Evolutionary conservation across 1,140 invertebrate species (phyloP), one percentile per base, ranked within the genome.

Genomic region (Drosophila yakuba): DNA sequence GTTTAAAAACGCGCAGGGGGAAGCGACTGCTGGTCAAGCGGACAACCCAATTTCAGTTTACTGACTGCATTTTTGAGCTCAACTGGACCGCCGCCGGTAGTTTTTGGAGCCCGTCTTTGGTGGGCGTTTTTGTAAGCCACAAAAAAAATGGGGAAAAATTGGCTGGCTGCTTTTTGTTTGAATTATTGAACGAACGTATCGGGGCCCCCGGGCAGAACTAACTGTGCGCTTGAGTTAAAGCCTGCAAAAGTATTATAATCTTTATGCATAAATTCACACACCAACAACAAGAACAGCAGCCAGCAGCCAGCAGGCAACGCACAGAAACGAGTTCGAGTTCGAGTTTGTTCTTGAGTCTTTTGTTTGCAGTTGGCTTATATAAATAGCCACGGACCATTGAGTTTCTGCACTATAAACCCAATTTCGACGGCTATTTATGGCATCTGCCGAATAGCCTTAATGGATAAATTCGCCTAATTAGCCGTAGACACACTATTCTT

Each of bases 221-320:
- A 85, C 81, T 85, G 81, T 85, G 81, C 68, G 72, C 74, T 41
- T 71, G 43, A 58, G 67, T 50, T 58, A 58, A 71, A 61, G 75
- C 39, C 75, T 69, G 80, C 62, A 41, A 88, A 86, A 86, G 79
- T 83, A 86, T 88, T 86, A 89, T 86, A 86, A 86, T 88, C 83
- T 88, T 73, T 67, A 83, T 88, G 83, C 83, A 86, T 83, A 86
- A 86, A 86, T 89, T 86, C 79, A 86, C 79, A 86, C 83, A 86
- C 77, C 56, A 47, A 74, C 59, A 71, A 45, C 43, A 45, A 45
- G 10, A 45, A 20, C 41, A 48, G 58, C 8, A 69, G 28, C 35
- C 45, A 48, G 58, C 8, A 69, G 28, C 35, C 36, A 35, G 60
- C 17, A 41, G 63, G 63, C 36, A 69, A 71, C 67, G 67, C 67